A percentile compares a stretch with the other conserved stretches of the same genome.
phyloP scores from a whole-genome alignment of 23 tunicate species.

The Trididemnum clinides region DNA sequence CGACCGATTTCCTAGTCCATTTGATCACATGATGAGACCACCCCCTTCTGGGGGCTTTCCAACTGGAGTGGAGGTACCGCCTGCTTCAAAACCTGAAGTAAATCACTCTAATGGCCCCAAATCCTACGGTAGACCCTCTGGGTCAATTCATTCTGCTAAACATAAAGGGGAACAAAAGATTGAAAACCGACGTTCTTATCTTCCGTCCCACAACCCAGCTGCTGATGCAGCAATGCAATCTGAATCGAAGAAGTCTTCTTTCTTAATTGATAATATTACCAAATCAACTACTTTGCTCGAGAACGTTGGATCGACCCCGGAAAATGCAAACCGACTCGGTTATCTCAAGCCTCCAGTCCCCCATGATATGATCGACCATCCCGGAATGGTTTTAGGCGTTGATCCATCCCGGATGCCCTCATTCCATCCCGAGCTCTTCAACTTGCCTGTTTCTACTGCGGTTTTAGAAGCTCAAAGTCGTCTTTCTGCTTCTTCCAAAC shows the following conservation, averaged over 20 bases:
- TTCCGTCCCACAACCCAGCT: background rate
- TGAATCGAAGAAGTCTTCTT: slow-evolving; percentile 25
- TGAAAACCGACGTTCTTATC: background rate
- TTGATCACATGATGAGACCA: slow-evolving; percentile 53
- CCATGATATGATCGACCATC: background rate
- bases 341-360: too few relatives aligned
- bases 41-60: background rate
- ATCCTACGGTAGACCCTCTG: background rate
- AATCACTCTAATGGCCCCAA: slow-evolving; percentile 12
- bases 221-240: background rate
- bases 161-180: background rate
- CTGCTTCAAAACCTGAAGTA: background rate
- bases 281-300: background rate
- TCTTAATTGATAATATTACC: slow-evolving; percentile 32
- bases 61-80: background rate
- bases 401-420: slow-evolving; percentile 23
- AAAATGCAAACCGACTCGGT: background rate
- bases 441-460: too few relatives aligned
- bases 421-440: background rate
- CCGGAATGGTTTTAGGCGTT: background rate
- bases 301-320: background rate
- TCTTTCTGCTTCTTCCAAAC: background rate
- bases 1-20: slow-evolving; percentile 60
- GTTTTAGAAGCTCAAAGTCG: slow-evolving; percentile 1
- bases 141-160: background rate